Evolutionary conservation across 1,140 invertebrate genomes (phyloP), one percentile per base, ranked within the genome.

Genomic region (Aphaenogaster floridana): DNA sequence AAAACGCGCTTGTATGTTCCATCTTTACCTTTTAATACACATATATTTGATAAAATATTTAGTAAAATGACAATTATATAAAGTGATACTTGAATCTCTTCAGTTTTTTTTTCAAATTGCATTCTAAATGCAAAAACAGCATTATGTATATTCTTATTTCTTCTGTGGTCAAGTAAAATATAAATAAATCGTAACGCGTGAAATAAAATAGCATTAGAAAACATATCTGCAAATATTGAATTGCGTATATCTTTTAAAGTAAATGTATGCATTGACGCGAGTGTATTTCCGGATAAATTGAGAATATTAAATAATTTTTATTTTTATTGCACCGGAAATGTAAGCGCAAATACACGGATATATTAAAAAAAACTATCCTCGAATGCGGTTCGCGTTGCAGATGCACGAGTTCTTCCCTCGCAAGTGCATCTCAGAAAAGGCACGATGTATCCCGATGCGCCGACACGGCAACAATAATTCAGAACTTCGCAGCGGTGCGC

Each of bases 401-500:
- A 3, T 54, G 54, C 45, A n/a, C 17, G 21, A 86, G 52, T 80
- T 80, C 59, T 59, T 45, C 28, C 4, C 8, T 61, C 28, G 36
- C 42, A 39, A 81, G 34, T 57, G 52, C 63, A 34, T 68, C 17
- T 74, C n/a, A 48, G 39, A 42, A 64, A 42, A 63, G 54, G 9
- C 45, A 13, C 64, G 45, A 68, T 84, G 48, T 66, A 54, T 45
- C 57, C 34, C 45, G 54, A 84, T 84, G 59, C 48, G 83, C 59
- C 83, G 83, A 79, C 83, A 86, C 28, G 61, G 59, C 74, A 79
- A 86, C 83, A 79, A 86, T 86, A 86, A 86, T 86, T 86, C 48
- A 86, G 74, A 86, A 79, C 74, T 79, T 68, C 72, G 50, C 48
- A 59, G 34, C 15, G 45, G 63, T 3, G 59, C 48, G 52, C 3